These are phyloP conservation scores for Protomyctophum bolini DNA, from an alignment of 2,113 vertebrate species.

Conservation along the genomic window DNA sequence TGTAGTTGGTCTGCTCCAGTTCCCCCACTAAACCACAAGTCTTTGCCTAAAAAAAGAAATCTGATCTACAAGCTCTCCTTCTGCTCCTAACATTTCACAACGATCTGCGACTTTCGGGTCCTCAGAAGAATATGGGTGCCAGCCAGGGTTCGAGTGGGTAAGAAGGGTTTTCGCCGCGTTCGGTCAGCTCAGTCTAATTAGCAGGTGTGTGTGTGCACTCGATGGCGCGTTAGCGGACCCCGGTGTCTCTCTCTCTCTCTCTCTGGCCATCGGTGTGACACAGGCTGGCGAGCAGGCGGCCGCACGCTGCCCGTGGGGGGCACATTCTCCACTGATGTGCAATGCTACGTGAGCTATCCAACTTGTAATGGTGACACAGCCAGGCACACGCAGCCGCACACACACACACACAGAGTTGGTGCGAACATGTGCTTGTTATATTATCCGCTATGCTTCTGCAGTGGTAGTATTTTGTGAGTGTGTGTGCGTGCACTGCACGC, in stretches of 20 bases:
- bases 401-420: neutral
- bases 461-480: conserved; percentile 4
- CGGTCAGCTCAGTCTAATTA: conserved; percentile 43
- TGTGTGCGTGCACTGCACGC: neutral
- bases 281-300: conserved; percentile 29
- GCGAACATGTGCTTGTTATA: neutral
- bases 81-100: no score
- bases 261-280: conserved; percentile 42
- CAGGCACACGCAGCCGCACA: conserved; percentile 20
- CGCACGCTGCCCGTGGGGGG: conserved; percentile 22
- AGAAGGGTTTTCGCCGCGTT: no score
- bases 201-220: conserved; percentile 23
- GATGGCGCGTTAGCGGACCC: conserved; percentile 37
- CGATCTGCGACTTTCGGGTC: no score
- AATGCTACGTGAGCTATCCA: conserved; percentile 18
- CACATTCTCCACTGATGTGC: neutral
- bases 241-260: neutral
- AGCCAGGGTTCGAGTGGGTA: no score
- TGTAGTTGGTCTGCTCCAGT: no score
- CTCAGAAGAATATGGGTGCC: no score
- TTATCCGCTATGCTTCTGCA: neutral
- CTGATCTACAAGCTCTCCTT: no score
- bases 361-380: conserved; percentile 33
- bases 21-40: no score
- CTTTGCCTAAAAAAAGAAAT: no score